Percentiles rank a stretch among this genome's conserved stretches.
These are phyloP conservation scores for Crossoptilon crossoptilon DNA, from an alignment of 2,797 vertebrate genomes.

Conservation along the genomic window DNA sequence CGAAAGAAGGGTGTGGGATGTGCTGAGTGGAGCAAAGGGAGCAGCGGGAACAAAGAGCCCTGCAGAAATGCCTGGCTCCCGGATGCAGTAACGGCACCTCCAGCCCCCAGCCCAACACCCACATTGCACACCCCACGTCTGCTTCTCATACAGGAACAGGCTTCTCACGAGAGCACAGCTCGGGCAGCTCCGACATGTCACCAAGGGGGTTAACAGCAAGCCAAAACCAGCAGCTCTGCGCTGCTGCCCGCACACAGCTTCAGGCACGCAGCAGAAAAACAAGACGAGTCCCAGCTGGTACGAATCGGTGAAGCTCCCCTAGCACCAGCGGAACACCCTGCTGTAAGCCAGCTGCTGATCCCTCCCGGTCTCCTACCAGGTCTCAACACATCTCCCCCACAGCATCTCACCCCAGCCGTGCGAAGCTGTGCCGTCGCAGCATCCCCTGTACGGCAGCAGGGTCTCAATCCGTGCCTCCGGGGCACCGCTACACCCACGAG, in stretches of 20 bases:
- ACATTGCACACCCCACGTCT: neutral
- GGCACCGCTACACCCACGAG: neutral
- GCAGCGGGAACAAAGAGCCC: neutral
- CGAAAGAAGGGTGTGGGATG: neutral
- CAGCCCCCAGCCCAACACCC: neutral
- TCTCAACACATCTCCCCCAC: neutral
- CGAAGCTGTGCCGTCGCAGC: rapidly evolving
- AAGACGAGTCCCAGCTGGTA: neutral
- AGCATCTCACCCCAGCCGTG: rapidly evolving
- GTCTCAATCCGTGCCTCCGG: neutral
- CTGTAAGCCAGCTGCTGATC: neutral
- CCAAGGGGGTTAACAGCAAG: neutral
- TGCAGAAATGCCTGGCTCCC: neutral
- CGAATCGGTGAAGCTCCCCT: neutral
- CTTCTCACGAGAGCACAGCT: neutral
- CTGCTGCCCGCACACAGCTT: rapidly evolving
- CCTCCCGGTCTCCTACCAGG: neutral
- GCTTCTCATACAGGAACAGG: neutral
- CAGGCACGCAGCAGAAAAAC: neutral
- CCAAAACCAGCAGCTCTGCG: neutral
- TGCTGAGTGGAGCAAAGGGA: neutral
- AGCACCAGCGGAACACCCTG: neutral
- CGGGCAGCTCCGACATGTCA: neutral
- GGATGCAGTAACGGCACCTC: neutral
- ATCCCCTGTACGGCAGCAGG: neutral